phyloP scores from a whole-genome alignment of 2,797 vertebrate species.

The Phyllotis vaccarum region DNA sequence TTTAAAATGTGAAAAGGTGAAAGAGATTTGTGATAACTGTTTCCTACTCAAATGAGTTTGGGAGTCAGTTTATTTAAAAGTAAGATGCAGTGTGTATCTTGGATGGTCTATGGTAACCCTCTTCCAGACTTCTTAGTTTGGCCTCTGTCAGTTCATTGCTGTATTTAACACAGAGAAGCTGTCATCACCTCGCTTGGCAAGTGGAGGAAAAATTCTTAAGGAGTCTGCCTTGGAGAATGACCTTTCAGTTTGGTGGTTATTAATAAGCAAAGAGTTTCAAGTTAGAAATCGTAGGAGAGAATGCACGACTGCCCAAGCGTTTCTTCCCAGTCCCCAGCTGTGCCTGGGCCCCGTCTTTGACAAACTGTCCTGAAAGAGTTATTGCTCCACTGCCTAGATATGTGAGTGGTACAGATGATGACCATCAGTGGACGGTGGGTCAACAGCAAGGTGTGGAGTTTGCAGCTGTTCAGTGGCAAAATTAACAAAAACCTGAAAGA shows the following conservation, averaged over 20 bases:
- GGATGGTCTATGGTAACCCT: rapidly evolving
- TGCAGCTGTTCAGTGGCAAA: constrained; percentile 81
- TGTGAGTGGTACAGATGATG: background rate
- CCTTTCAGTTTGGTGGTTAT: background rate
- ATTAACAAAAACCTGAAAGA: constrained; percentile 87
- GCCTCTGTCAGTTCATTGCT: too few species aligned
- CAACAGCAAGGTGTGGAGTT: background rate
- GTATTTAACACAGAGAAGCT: background rate
- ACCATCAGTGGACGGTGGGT: background rate
- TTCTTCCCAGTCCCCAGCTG: background rate
- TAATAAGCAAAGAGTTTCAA: background rate
- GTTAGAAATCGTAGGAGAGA: background rate
- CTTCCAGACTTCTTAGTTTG: background rate
- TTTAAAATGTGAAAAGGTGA: constrained; percentile 6
- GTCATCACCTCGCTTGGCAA: rapidly evolving
- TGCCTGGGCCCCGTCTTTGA: background rate
- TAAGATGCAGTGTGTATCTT: background rate
- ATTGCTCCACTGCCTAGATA: constrained; percentile 51
- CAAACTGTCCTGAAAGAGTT: background rate
- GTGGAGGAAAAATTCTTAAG: background rate
- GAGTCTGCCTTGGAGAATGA: background rate
- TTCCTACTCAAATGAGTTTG: background rate
- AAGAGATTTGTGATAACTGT: background rate
- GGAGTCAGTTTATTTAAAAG: background rate
- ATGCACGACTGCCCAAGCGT: background rate